A percentile compares a stretch with the other conserved stretches of the same genome.
Conservation (phyloP, 2,797 vertebrate genomes). For the Ceryle rudis region DNA sequence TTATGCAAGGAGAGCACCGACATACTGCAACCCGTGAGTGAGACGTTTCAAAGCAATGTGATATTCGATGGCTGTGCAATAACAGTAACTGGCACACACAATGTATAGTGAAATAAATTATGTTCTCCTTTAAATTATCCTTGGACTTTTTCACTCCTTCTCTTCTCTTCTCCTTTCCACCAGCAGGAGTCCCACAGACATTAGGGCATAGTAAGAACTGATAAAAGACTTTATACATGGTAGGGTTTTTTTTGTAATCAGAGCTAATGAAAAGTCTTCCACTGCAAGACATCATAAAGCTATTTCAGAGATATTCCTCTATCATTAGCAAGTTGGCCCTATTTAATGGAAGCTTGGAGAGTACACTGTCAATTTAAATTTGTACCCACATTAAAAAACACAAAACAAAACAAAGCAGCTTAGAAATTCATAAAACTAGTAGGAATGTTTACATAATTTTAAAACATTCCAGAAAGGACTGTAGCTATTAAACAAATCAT, state of each 20-base stretch:
- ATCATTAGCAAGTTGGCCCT: neutral
- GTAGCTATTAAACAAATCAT: conserved; percentile 28
- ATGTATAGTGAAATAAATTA: neutral
- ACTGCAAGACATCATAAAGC: neutral
- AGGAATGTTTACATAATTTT: conserved; percentile 28
- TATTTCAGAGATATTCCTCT: neutral
- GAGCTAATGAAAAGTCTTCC: neutral
- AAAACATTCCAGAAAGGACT: conserved; percentile 9
- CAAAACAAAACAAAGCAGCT: no score
- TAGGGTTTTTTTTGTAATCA: neutral
- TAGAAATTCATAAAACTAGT: conserved; percentile 6
- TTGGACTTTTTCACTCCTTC: neutral
- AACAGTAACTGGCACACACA: neutral
- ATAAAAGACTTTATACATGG: neutral
- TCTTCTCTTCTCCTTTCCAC: neutral
- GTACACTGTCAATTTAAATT: conserved; percentile 30
- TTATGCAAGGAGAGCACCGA: neutral
- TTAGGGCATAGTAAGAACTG: neutral
- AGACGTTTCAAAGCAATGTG: neutral
- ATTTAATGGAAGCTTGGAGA: conserved; percentile 15
- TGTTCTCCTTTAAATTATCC: neutral
- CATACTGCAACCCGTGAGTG: neutral
- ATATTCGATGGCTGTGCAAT: neutral
- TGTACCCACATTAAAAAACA: neutral
- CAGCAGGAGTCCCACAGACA: conserved; percentile 40